phyloP scores from a whole-genome alignment of 2,113 vertebrate genomes.

The Pelecanus crispus region DNA sequence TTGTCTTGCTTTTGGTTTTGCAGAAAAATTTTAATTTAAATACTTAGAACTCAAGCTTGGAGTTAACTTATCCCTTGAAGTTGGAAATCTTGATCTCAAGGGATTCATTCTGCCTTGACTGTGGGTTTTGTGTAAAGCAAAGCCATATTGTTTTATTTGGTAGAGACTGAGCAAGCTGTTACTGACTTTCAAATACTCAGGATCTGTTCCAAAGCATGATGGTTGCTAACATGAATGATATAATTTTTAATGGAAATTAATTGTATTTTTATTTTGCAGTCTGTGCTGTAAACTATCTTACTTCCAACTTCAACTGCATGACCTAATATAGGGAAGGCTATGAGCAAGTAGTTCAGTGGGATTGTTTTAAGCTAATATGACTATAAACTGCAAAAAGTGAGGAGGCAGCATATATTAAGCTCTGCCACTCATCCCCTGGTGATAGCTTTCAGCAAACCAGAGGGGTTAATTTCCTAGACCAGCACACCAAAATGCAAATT shows the following conservation, averaged over 20 bases:
- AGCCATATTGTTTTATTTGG: slow-evolving; percentile 37
- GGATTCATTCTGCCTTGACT: slow-evolving; percentile 19
- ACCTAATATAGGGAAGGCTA: neutral
- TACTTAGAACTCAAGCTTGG: neutral
- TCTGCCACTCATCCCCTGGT: neutral
- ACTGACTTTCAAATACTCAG: neutral
- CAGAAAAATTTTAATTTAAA: slow-evolving; percentile 20
- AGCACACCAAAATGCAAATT: neutral
- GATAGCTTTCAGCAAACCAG: neutral
- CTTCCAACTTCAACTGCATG: neutral
- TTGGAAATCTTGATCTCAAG: neutral
- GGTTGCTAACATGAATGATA: neutral
- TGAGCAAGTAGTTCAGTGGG: neutral
- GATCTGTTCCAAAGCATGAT: neutral
- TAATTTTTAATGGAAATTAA: neutral
- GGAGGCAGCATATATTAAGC: neutral
- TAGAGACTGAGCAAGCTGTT: slow-evolving; percentile 10
- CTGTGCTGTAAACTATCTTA: neutral
- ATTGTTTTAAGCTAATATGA: neutral
- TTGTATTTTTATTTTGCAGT: neutral
- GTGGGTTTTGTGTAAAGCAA: slow-evolving; percentile 25
- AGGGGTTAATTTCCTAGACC: neutral
- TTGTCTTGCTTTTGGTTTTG: slow-evolving; percentile 24
- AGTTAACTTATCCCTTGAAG: slow-evolving; percentile 26
- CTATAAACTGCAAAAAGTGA: neutral